These are phyloP conservation scores for Elanus axillaris DNA, from an alignment of 2,113 vertebrate genomes.

Conservation along the genomic window DNA sequence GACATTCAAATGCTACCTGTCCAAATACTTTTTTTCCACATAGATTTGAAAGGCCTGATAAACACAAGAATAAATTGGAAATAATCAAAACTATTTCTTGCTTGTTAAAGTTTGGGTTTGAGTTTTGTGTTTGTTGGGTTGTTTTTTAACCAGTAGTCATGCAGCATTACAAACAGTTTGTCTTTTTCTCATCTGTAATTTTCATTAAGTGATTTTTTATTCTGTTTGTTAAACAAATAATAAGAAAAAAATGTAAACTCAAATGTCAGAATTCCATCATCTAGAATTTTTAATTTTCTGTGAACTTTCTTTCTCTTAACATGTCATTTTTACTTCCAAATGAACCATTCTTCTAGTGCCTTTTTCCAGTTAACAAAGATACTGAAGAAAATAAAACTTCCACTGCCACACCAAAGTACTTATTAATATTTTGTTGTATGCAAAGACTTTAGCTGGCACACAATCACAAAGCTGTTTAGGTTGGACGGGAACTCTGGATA, in stretches of 20 bases:
- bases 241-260: neutral
- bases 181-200: neutral
- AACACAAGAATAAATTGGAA: neutral
- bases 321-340: neutral
- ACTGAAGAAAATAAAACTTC: neutral
- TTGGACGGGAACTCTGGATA: neutral
- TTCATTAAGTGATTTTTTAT: neutral
- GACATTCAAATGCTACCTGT: accelerated
- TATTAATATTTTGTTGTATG: neutral
- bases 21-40: neutral
- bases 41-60: neutral
- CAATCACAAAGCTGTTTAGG: neutral
- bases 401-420: neutral
- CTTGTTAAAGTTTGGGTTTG: neutral
- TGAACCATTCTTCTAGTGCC: neutral
- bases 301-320: neutral
- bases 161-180: neutral
- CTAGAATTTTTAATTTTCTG: neutral
- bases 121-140: neutral
- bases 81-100: neutral
- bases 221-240: neutral
- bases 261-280: neutral
- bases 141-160: neutral
- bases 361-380: neutral
- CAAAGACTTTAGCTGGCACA: neutral